These are phyloP conservation scores for Pseudochirops corinnae DNA, from an alignment of 2,797 vertebrate species.

Conservation along the genomic window DNA sequence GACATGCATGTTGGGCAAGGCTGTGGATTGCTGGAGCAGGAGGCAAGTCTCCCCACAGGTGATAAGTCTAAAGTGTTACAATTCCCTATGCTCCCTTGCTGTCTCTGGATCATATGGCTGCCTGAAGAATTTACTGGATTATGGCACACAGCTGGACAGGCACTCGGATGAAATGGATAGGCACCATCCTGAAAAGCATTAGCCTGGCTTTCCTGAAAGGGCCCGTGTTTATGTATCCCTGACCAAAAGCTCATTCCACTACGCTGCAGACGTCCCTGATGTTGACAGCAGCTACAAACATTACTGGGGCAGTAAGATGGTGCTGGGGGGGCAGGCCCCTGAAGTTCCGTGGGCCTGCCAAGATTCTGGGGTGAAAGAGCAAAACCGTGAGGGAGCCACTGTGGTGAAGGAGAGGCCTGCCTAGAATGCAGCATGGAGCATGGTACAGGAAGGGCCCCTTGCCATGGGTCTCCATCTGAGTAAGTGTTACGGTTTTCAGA, in stretches of 20 bases:
- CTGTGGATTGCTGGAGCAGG: conserved; percentile 73
- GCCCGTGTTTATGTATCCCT: conserved; percentile 71
- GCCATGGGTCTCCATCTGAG: conserved; percentile 62
- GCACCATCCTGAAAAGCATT: conserved; percentile 81
- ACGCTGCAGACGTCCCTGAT: conserved; percentile 80
- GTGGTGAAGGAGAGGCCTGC: conserved; percentile 69
- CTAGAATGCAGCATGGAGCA: conserved; percentile 64
- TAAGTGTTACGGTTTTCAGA: conserved; percentile 70
- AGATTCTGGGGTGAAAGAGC: conserved; percentile 79
- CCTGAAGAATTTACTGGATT: conserved; percentile 81
- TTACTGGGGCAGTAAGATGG: conserved; percentile 79
- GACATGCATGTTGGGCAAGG: conserved; percentile 79
- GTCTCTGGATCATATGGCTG: conserved; percentile 79
- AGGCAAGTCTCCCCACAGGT: conserved; percentile 66
- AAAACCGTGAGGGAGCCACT: conserved; percentile 78
- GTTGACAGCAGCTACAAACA: conserved; percentile 85
- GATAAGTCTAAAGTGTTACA: conserved; percentile 68
- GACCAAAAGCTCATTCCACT: conserved; percentile 84
- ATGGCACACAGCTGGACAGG: conserved; percentile 82
- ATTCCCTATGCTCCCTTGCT: conserved; percentile 72
- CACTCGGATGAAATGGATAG: conserved; percentile 78
- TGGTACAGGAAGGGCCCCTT: conserved; percentile 70
- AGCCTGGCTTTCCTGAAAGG: conserved; percentile 71
- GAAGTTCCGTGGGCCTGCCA: conserved; percentile 85
- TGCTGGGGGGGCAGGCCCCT: conserved; percentile 80